These are phyloP conservation scores for Montipora efflorescens DNA, from an alignment of 64 coral and sea anemone species.

Conservation along the genomic window DNA sequence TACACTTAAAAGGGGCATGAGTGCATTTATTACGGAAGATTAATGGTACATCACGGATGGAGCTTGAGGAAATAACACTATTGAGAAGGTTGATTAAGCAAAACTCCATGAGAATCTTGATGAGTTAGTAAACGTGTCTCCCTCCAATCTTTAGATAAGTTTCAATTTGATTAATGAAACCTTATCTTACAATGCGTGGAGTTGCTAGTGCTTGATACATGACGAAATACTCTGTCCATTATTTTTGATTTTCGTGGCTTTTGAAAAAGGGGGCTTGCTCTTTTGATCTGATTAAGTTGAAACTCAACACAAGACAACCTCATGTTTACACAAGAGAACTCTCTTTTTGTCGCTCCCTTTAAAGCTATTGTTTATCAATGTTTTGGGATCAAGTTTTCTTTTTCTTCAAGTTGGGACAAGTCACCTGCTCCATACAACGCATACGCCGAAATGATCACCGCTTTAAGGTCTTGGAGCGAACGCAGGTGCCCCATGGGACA, in stretches of 20 bases:
- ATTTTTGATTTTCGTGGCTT: conserved; percentile 46
- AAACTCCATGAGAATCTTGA: neutral
- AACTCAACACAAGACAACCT: conserved; percentile 72
- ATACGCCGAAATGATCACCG: conserved; percentile 60
- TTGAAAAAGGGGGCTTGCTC: conserved; percentile 82
- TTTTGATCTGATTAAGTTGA: conserved; percentile 85
- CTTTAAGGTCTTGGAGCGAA: conserved; percentile 9
- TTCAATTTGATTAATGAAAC: conserved; percentile 50
- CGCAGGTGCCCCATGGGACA: conserved; percentile 79
- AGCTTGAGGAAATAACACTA: neutral
- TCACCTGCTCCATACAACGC: conserved; percentile 60
- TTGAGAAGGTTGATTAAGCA: neutral
- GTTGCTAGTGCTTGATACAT: conserved; percentile 14
- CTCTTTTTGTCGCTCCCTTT: conserved; percentile 73
- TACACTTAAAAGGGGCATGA: conserved; percentile 75
- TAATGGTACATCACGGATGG: conserved; percentile 44
- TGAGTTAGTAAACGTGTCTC: conserved; percentile 21
- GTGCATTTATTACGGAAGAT: conserved; percentile 91
- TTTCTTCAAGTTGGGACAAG: conserved; percentile 1
- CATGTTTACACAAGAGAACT: conserved; percentile 75
- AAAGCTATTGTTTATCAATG: conserved; percentile 86
- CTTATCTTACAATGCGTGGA: conserved; percentile 37
- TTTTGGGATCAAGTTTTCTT: conserved; percentile 70
- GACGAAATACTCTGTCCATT: conserved; percentile 41
- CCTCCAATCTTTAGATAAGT: conserved; percentile 32